These are phyloP conservation scores for Cebidichthys violaceus DNA, from an alignment of 2,113 vertebrate species.

Conservation along the genomic window DNA sequence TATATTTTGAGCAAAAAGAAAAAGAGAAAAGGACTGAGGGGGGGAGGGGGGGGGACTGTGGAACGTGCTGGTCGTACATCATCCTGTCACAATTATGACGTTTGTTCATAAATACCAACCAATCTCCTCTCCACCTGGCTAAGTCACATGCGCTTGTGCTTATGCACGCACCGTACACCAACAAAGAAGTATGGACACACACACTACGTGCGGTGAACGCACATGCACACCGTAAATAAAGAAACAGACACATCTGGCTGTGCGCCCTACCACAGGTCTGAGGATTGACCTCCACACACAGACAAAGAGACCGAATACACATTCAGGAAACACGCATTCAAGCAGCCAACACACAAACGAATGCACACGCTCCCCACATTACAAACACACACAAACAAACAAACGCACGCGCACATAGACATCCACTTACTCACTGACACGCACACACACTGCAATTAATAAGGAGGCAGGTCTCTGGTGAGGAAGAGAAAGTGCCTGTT, in stretches of 20 bases:
- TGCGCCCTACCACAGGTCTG: slow-evolving; percentile 52
- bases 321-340: slow-evolving; percentile 45
- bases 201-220: slow-evolving; percentile 37
- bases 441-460: slow-evolving; percentile 85
- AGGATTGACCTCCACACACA: slow-evolving; percentile 70
- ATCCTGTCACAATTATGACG: slow-evolving; percentile 91
- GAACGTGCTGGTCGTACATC: slow-evolving; percentile 83
- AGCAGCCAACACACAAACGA: slow-evolving; percentile 40
- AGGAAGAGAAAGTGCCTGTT: slow-evolving; percentile 86
- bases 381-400: slow-evolving; percentile 65
- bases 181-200: slow-evolving; percentile 62
- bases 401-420: slow-evolving; percentile 59
- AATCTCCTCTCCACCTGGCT: slow-evolving; percentile 86
- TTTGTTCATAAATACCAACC: slow-evolving; percentile 89
- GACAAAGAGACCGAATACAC: slow-evolving; percentile 53
- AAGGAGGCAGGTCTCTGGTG: slow-evolving; percentile 85
- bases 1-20: slow-evolving; percentile 80
- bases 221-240: slow-evolving; percentile 50
- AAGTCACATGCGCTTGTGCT: slow-evolving; percentile 70
- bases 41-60: slow-evolving; percentile 60
- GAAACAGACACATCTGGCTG: slow-evolving; percentile 62
- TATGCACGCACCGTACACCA: slow-evolving; percentile 51
- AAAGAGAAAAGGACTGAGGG: slow-evolving; percentile 63
- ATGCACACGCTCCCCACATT: slow-evolving; percentile 37
- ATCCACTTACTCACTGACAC: slow-evolving; percentile 64